phyloP scores from a whole-genome alignment of 2,113 vertebrate species.

The Python bivittatus region DNA sequence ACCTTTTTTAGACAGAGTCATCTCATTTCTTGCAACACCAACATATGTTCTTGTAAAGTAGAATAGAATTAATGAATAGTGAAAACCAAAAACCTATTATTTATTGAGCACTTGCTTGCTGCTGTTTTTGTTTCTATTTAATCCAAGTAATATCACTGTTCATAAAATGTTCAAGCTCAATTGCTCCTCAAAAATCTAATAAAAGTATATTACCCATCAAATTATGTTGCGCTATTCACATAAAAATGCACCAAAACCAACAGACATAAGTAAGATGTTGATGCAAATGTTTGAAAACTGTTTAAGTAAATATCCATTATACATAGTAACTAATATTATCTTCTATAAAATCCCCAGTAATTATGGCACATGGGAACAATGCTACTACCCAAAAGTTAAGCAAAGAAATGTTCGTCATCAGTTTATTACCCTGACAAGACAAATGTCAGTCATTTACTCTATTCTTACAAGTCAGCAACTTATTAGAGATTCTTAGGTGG shows the following conservation, averaged over 20 bases:
- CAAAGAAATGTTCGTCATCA: background rate
- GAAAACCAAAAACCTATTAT: conserved; percentile 13
- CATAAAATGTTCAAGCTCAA: conserved; percentile 29
- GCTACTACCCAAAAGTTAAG: background rate
- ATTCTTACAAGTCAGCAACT: background rate
- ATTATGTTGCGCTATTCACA: conserved; percentile 45
- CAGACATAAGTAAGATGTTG: background rate
- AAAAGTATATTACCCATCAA: conserved; percentile 35
- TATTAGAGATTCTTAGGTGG: background rate
- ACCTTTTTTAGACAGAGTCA: background rate
- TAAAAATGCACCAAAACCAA: conserved; percentile 12
- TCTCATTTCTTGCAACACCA: background rate
- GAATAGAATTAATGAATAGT: background rate
- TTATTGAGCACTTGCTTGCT: background rate
- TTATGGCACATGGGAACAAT: background rate
- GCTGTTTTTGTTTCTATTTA: conserved; percentile 36
- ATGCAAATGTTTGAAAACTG: background rate
- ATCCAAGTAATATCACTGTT: conserved; percentile 29
- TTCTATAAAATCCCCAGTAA: background rate
- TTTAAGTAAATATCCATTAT: background rate
- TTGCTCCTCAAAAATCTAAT: conserved; percentile 45
- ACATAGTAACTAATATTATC: background rate
- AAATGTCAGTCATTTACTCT: background rate
- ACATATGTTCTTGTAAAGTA: background rate
- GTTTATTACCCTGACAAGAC: background rate